phyloP scores from a whole-genome alignment of 2,113 vertebrate species.

The Nannospalax galili region DNA sequence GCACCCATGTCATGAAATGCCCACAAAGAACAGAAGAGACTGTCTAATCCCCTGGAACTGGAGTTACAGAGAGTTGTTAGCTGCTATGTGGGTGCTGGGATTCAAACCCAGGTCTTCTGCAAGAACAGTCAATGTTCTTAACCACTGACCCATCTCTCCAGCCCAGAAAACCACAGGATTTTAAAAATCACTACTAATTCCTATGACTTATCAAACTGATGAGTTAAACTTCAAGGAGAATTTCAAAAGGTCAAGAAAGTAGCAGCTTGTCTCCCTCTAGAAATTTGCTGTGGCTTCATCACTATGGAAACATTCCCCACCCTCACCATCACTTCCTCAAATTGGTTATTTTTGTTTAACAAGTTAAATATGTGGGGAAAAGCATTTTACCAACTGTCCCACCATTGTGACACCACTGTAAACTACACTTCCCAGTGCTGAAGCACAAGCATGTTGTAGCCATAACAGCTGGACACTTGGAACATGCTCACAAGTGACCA shows the following conservation, averaged over 20 bases:
- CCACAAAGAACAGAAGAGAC: no score
- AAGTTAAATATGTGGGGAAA: constrained; percentile 44
- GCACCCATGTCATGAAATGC: no score
- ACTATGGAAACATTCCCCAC: constrained; percentile 60
- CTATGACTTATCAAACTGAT: not conserved
- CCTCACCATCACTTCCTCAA: constrained; percentile 59
- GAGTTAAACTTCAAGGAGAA: constrained; percentile 41
- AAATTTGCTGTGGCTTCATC: constrained; percentile 65
- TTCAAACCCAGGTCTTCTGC: no score
- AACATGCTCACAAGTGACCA: constrained; percentile 54
- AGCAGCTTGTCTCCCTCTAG: constrained; percentile 59
- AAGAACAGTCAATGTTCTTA: no score
- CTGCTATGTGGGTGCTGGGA: no score
- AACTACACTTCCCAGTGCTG: constrained; percentile 40
- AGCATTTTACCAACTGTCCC: constrained; percentile 25
- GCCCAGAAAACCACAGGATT: no score
- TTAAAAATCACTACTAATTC: constrained; percentile 12
- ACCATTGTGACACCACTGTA: constrained; percentile 47
- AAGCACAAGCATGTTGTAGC: not conserved
- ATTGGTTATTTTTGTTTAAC: constrained; percentile 2
- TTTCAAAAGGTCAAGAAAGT: constrained; percentile 63
- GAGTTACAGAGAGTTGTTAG: no score
- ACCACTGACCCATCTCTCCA: no score
- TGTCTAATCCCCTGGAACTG: no score
- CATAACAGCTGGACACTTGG: constrained; percentile 58